Conservation (phyloP, 2,888 invertebrate species). For the Lomographa bimaculata region DNA sequence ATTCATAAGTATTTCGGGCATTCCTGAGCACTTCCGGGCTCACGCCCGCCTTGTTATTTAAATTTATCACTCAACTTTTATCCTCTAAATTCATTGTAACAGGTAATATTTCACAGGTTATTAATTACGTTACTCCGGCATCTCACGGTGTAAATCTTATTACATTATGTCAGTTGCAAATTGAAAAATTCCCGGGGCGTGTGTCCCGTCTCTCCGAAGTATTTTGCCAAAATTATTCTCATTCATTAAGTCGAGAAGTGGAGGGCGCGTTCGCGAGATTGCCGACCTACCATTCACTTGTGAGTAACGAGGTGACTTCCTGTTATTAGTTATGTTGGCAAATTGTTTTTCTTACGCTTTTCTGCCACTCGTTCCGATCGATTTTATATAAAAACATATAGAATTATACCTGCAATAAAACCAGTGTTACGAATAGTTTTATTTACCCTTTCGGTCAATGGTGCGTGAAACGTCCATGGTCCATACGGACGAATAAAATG, state of each 20-base stretch:
- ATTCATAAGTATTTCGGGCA: constrained; percentile 76
- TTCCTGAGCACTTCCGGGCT: constrained; percentile 41
- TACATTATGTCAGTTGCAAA: constrained; percentile 83
- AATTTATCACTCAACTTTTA: constrained; percentile 84
- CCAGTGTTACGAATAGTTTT: constrained; percentile 35
- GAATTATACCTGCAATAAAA: constrained; percentile 41
- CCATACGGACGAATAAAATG: constrained; percentile 23
- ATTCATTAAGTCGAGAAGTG: constrained; percentile 81
- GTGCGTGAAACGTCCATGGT: constrained; percentile 31
- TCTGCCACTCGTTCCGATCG: constrained; percentile 50
- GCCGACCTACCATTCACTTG: constrained; percentile 78
- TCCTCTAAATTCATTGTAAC: constrained; percentile 81
- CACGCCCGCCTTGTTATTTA: constrained; percentile 74
- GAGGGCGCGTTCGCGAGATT: constrained; percentile 75
- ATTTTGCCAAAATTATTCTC: constrained; percentile 83
- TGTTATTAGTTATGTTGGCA: constrained; percentile 78
- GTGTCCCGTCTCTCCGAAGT: constrained; percentile 81
- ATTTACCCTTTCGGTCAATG: constrained; percentile 33
- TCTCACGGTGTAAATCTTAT: constrained; percentile 82
- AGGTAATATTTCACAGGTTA: constrained; percentile 83
- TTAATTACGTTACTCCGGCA: constrained; percentile 80
- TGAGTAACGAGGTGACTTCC: constrained; percentile 81
- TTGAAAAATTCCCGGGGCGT: constrained; percentile 83
- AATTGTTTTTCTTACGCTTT: constrained; percentile 75
- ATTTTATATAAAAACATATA: constrained; percentile 49